Base-by-base conservation (phyloP, 2,113 vertebrate species). In the Dipodomys ordii region DNA sequence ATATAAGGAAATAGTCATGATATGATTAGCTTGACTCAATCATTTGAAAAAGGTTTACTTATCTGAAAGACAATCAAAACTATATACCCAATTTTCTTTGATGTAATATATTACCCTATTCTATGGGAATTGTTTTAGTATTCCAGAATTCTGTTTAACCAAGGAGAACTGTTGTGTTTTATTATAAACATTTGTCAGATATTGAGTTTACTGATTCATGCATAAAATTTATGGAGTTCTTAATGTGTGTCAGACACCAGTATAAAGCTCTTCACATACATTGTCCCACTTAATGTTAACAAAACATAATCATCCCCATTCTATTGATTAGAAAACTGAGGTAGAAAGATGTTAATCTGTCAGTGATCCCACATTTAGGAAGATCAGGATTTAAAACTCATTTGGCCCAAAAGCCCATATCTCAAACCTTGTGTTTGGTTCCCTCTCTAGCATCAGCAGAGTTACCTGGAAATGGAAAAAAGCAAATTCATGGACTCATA, bases 1-100 rank as follows among this genome's bases (percentile, higher is more conserved):
- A 93, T 92, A 86, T 88, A 90, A 95, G 85, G 93, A 95, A 96
- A 83, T 93, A 90, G 77, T 88, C 80, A 62, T 92, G 60, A 96
- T 94, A 88, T 80, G 49, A 93, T 93, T 94, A 93, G 35, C 53
- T 79, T 68, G 23, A 77, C 71, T 93, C 76, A 39, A 25, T 87
- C 39, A 92, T 96, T 94, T 91, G 44, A 68, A 94, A 88, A 76
- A 35, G 15, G 23, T 87, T 87, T 92, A 68, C 94, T 92, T 91
- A 93, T 91, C 79, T 74, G 49, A 96, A 94, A 80, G 74, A 60
- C 20, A 71, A 35, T 93, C 89, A 88, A 87, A 91, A 85, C 46
- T 76, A 39, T 68, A 60, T 92, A 62, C 1, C 32, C 49, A 53
- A 2, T 30, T 85, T 87, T 49, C 90, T 90, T 92, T 95, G 49